Conservation (phyloP, 2,888 invertebrate genomes). For the Sinotaia quadrata region DNA sequence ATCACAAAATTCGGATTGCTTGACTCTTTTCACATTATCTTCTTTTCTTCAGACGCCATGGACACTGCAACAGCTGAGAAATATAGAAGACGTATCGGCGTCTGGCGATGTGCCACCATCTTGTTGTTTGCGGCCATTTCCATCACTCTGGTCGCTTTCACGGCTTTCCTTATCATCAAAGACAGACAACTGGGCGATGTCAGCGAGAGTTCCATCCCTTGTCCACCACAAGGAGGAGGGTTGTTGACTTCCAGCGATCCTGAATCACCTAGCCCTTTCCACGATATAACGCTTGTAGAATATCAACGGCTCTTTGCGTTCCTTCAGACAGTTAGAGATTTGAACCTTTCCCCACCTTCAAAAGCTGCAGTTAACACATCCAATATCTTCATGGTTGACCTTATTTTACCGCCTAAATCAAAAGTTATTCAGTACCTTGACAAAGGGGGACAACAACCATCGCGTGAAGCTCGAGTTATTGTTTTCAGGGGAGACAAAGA, state of each 20-base stretch:
- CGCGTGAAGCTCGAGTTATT: slow-evolving; percentile 46
- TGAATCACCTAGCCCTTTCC: slow-evolving; percentile 43
- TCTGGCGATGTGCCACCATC: slow-evolving; percentile 38
- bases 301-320: slow-evolving; percentile 34
- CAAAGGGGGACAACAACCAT: slow-evolving; percentile 35
- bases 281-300: slow-evolving; percentile 46
- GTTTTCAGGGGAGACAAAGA: slow-evolving; percentile 48
- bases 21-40: too few species aligned
- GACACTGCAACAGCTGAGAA: slow-evolving; percentile 19
- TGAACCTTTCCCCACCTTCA: slow-evolving; percentile 36
- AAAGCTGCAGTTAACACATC: slow-evolving; percentile 24
- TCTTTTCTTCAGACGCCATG: too few species aligned
- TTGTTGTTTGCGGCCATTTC: slow-evolving; percentile 39
- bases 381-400: slow-evolving; percentile 43
- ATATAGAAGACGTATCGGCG: slow-evolving; percentile 35
- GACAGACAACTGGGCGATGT: neutral
- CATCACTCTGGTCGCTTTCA: slow-evolving; percentile 35
- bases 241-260: slow-evolving; percentile 32
- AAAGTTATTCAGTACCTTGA: slow-evolving; percentile 42
- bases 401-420: slow-evolving; percentile 45
- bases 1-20: too few species aligned
- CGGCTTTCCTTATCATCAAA: slow-evolving; percentile 25
- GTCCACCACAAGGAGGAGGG: neutral
- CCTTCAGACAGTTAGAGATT: slow-evolving; percentile 34
- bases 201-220: neutral